A percentile compares a stretch with the other conserved stretches of the same genome.
Evolutionary conservation across 2,888 invertebrate species (phyloP).

Genomic region (Acleris laterana): DNA sequence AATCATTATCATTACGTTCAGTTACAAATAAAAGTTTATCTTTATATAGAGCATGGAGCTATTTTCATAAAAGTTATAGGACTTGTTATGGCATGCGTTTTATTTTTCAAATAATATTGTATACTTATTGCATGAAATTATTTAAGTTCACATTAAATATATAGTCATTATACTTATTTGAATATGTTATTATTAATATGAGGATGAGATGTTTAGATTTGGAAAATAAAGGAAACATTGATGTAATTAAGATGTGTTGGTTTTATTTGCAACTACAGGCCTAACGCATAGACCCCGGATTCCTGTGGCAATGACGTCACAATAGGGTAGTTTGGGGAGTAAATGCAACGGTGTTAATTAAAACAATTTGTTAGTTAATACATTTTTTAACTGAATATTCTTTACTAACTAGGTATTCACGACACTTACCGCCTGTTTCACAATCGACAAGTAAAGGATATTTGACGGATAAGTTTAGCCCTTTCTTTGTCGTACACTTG

Average conservation of each 20-base stretch:
- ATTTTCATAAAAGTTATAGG: background rate
- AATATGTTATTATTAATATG: conserved; percentile 57
- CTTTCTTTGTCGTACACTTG: no score
- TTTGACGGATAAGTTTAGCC: no score
- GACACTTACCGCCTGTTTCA: no score
- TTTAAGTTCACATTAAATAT: conserved; percentile 45
- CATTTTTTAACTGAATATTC: no score
- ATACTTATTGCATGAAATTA: conserved; percentile 60
- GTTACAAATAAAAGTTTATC: conserved; percentile 18
- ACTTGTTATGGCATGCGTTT: conserved; percentile 31
- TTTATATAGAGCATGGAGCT: conserved; percentile 31
- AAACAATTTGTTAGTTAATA: no score
- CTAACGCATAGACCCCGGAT: no score
- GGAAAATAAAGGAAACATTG: conserved; percentile 65
- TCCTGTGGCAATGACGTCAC: no score
- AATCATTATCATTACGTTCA: conserved; percentile 18
- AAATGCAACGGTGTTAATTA: no score
- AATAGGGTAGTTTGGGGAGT: no score
- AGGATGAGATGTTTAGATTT: conserved; percentile 59
- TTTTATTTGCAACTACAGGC: no score
- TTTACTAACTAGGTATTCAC: no score
- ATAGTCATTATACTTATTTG: conserved; percentile 49
- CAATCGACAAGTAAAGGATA: no score
- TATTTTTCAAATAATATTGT: conserved; percentile 49
- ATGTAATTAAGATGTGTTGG: conserved; percentile 42